phyloP scores from a whole-genome alignment of 2,797 vertebrate species.

The Enteromius unitaeniatus region DNA sequence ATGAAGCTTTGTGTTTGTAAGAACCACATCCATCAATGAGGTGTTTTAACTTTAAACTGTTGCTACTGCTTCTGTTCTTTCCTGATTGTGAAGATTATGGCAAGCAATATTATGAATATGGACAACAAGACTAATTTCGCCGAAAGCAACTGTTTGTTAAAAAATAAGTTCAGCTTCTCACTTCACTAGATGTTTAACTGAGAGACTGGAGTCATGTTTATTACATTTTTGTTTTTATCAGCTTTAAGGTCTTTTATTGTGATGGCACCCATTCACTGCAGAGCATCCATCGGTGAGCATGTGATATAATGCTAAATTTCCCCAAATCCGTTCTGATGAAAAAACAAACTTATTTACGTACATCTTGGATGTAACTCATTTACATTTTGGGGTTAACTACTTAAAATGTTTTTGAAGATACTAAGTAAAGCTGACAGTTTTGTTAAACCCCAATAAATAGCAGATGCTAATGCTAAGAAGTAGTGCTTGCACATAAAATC shows the following conservation, averaged over 20 bases:
- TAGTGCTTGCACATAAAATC: neutral
- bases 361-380: neutral
- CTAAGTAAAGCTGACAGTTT: neutral
- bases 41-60: neutral
- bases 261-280: neutral
- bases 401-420: neutral
- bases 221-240: neutral
- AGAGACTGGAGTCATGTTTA: neutral
- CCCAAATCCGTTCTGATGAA: neutral
- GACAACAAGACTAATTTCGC: neutral
- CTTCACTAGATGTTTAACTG: neutral
- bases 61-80: neutral
- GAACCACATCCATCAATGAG: neutral
- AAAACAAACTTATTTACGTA: neutral
- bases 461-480: neutral
- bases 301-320: neutral
- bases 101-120: neutral
- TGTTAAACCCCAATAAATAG: neutral
- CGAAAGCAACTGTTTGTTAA: neutral
- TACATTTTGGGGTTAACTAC: neutral
- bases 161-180: neutral
- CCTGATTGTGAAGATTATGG: neutral
- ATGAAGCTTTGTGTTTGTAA: neutral
- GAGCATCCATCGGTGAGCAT: neutral
- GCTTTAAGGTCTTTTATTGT: neutral